Evolutionary conservation across 2,113 vertebrate genomes (phyloP).

Genomic region (Bubalus kerabau): DNA sequence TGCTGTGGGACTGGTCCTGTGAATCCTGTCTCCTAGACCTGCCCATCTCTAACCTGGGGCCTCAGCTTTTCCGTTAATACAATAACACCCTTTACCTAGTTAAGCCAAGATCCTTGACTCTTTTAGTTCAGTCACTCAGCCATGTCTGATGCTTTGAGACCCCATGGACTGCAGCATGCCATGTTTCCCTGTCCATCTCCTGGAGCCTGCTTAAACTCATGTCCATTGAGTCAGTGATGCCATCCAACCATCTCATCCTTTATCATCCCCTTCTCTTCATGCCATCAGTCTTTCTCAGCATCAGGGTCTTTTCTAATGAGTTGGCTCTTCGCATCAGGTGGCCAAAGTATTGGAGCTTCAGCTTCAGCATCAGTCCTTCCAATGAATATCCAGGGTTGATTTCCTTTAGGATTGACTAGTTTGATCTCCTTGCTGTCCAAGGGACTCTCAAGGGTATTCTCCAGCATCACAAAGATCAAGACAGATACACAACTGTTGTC

Average conservation of each 20-base stretch:
- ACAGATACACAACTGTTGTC: background rate
- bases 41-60: background rate
- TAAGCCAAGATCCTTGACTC: background rate
- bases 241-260: background rate
- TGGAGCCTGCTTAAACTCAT: background rate
- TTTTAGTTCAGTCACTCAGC: background rate
- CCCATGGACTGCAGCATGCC: background rate
- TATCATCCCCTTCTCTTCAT: background rate
- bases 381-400: background rate
- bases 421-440: background rate
- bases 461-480: background rate
- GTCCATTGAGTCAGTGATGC: background rate
- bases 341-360: background rate
- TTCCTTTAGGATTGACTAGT: background rate
- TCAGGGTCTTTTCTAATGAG: background rate
- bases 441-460: background rate
- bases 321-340: background rate
- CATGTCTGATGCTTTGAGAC: rapidly evolving
- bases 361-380: background rate
- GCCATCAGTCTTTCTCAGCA: background rate
- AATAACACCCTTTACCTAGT: background rate
- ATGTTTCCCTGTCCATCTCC: background rate
- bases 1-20: background rate
- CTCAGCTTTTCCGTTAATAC: background rate
- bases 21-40: background rate